Conservation (phyloP, 2,888 invertebrate species). For the Caenorhabditis sinica region DNA sequence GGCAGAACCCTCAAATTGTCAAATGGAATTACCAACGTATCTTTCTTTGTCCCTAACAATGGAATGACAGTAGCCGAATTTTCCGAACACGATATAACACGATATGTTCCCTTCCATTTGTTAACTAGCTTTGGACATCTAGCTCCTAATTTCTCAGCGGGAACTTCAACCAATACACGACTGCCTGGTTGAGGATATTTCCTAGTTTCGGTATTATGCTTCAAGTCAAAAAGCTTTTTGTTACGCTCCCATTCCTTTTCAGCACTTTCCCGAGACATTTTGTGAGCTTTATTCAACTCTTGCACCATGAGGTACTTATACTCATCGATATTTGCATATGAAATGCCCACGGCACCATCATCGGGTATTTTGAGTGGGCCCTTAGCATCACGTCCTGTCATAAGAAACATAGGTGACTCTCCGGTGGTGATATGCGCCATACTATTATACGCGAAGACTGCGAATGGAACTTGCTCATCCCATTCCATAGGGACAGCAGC, state of each 20-base stretch:
- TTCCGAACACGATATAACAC: constrained; percentile 5
- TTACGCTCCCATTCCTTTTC: constrained; percentile 30
- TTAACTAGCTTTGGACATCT: constrained; percentile 31
- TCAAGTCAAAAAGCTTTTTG: constrained; percentile 50
- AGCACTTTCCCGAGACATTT: constrained; percentile 12
- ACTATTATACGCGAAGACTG: constrained; percentile 67
- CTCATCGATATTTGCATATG: constrained; percentile 28
- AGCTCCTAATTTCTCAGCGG: constrained; percentile 26
- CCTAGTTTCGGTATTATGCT: constrained; percentile 18
- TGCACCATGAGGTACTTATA: constrained; percentile 23
- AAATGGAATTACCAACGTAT: not conserved
- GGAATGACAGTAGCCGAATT: constrained; percentile 15
- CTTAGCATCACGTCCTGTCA: constrained; percentile 56
- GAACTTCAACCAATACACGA: constrained; percentile 26
- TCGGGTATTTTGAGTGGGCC: not conserved
- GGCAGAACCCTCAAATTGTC: not conserved
- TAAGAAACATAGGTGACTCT: constrained; percentile 54
- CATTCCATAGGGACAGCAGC: constrained; percentile 45
- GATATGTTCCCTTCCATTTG: constrained; percentile 32
- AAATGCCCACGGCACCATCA: constrained; percentile 2
- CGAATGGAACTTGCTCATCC: constrained; percentile 63
- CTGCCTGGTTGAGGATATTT: constrained; percentile 32
- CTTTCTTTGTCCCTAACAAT: not conserved
- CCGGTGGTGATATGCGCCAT: constrained; percentile 56
- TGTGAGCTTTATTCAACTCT: constrained; percentile 13